Base-by-base conservation (phyloP, 2,797 vertebrate genomes). In the Paramormyrops hopkinsi region DNA sequence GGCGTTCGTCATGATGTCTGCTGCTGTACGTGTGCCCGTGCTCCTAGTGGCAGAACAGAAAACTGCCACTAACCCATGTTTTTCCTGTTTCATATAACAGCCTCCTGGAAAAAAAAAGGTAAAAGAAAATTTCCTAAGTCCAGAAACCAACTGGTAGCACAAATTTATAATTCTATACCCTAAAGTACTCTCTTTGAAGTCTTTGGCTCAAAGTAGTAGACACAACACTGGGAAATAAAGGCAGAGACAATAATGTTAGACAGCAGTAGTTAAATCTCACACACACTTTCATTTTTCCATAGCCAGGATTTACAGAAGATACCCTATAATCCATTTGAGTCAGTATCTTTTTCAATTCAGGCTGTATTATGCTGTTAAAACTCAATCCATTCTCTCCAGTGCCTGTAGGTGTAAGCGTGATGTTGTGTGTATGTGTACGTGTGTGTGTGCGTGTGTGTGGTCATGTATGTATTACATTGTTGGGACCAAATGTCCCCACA, bases 1-100 rank as follows among this genome's bases (percentile, higher is more conserved):
- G 94, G 94, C 93, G 91, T 92, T 95, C 95, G 93, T 94, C 93
- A 93, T 92, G 92, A 88, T 90, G 94, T 93, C 92, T 94, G 93
- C 93, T 93, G 93, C 94, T 94, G 94, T 92, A 93, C 22, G 87
- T 82, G 46, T 53, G 29, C 48, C 25, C 69, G 25, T 12, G n/a
- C 22, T 50, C 19, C 33, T 51, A n/a, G 87, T 29, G 59, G 87
- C 62, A 48, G 29, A 62, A 46, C 7, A 2, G 48, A 44, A 37
- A 33, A 12, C 56, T 44, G 7, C 56, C 33, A 44, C 62, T 37
- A 7, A 76, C 53, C 62, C 65, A 53, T 33, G 25, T 88, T 88
- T 59, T 56, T 86, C 59, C 14, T 69, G 25, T 62, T 53, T 84
- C 59, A 3, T 89, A 25, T 51, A 62, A 37, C 29, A 53, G 33